Conservation (phyloP, 1,140 invertebrate species). For the Heliothis virescens region DNA sequence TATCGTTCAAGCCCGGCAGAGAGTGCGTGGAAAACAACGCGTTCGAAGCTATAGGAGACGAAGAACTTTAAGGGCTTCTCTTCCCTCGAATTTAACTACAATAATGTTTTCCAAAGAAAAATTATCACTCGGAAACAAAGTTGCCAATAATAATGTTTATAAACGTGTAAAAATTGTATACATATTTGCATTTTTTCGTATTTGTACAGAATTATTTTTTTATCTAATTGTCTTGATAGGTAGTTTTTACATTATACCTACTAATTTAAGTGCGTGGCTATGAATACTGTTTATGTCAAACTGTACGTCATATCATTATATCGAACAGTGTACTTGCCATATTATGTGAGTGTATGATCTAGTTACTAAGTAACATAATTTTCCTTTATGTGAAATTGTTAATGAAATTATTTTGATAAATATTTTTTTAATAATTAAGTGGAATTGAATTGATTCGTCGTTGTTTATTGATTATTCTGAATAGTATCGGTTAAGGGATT, state of each 20-base stretch:
- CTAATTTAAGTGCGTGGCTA: constrained; percentile 29
- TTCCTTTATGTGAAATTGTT: background rate
- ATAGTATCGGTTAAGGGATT: background rate
- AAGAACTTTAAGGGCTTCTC: constrained; percentile 90
- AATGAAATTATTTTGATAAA: constrained; percentile 32
- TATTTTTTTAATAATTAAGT: constrained; percentile 25
- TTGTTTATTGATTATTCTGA: background rate
- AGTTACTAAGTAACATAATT: constrained; percentile 41
- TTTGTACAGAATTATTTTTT: constrained; percentile 54
- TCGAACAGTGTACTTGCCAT: constrained; percentile 48
- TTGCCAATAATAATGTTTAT: constrained; percentile 64
- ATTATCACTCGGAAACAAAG: constrained; percentile 47
- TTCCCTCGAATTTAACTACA: constrained; percentile 35
- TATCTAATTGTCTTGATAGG: constrained; percentile 47
- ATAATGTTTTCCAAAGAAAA: constrained; percentile 58
- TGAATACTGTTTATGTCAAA: constrained; percentile 46
- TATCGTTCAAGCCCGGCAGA: constrained; percentile 88
- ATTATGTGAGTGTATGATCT: constrained; percentile 39
- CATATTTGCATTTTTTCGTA: constrained; percentile 49
- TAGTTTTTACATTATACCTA: constrained; percentile 44
- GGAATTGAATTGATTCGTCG: background rate
- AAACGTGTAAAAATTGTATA: constrained; percentile 56
- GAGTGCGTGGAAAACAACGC: constrained; percentile 94
- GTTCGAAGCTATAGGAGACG: constrained; percentile 96
- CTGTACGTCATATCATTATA: constrained; percentile 42